Conservation (phyloP, 2,888 invertebrate species). For the Thereva nobilitata region DNA sequence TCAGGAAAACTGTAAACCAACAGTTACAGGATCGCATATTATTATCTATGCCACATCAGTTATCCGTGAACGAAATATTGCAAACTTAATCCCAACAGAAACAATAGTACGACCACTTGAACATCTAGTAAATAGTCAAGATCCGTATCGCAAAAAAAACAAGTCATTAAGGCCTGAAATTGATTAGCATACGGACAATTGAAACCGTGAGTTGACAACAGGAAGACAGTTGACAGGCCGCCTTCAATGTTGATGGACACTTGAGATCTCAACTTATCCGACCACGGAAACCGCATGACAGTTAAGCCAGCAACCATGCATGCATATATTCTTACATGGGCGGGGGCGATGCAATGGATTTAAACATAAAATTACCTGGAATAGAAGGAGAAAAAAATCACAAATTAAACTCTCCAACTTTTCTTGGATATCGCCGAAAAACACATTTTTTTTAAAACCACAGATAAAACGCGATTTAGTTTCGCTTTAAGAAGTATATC, state of each 20-base stretch:
- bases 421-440: too few relatives aligned
- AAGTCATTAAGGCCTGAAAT: constrained; percentile 13
- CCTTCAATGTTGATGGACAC: constrained; percentile 20
- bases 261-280: constrained; percentile 7
- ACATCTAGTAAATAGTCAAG: constrained; percentile 16
- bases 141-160: constrained; percentile 6
- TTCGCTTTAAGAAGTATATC: too few relatives aligned
- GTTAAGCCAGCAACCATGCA: too few relatives aligned
- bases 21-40: neutral
- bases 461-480: too few relatives aligned
- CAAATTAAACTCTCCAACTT: too few relatives aligned
- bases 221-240: constrained; percentile 27
- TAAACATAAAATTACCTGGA: too few relatives aligned
- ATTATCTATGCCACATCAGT: constrained; percentile 14
- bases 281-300: too few relatives aligned
- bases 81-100: constrained; percentile 10
- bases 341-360: too few relatives aligned
- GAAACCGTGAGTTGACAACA: constrained; percentile 20
- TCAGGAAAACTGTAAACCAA: constrained; percentile 14
- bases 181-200: constrained; percentile 32
- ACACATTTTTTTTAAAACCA: too few relatives aligned
- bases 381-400: too few relatives aligned
- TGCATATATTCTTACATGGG: too few relatives aligned
- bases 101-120: constrained; percentile 15
- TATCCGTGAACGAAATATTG: constrained; percentile 7